phyloP scores from a whole-genome alignment of 2,797 vertebrate species.

The Acanthurus lineatus region DNA sequence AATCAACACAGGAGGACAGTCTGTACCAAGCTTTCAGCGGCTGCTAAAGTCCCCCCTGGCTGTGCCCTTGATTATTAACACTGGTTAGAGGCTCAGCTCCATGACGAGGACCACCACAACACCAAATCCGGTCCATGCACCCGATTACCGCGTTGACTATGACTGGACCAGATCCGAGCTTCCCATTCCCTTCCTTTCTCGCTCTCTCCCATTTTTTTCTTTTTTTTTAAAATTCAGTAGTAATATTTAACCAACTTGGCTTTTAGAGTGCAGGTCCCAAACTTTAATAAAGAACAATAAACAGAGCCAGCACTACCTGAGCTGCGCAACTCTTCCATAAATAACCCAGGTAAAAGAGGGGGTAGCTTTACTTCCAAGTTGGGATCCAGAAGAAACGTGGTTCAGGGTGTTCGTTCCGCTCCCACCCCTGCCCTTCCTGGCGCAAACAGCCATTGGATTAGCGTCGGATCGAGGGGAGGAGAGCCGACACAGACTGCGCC shows the following conservation, averaged over 20 bases:
- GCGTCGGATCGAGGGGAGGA: constrained; percentile 84
- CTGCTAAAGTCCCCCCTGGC: constrained; percentile 43
- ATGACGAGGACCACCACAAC: constrained; percentile 57
- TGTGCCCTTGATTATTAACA: constrained; percentile 78
- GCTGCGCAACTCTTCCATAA: constrained; percentile 60
- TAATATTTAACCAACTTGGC: constrained; percentile 52
- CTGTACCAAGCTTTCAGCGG: constrained; percentile 45
- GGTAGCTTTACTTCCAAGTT: constrained; percentile 61
- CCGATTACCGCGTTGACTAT: constrained; percentile 58
- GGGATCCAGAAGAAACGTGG: constrained; percentile 74
- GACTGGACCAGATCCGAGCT: constrained; percentile 32
- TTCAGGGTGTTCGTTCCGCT: constrained; percentile 71
- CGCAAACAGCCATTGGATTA: constrained; percentile 87
- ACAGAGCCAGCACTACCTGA: constrained; percentile 60
- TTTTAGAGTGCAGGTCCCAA: constrained; percentile 43
- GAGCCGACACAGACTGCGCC: constrained; percentile 85
- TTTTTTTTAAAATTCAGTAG: background rate
- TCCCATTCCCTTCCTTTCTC: constrained; percentile 10
- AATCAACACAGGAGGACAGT: constrained; percentile 27
- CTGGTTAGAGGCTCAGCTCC: constrained; percentile 50
- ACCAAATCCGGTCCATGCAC: constrained; percentile 55
- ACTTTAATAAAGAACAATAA: constrained; percentile 65
- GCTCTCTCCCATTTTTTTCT: too few relatives aligned
- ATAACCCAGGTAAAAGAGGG: constrained; percentile 53
- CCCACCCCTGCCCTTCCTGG: constrained; percentile 83